Evolutionary conservation across 2,113 vertebrate species (phyloP).

Genomic region (Catharus fuscescens): DNA sequence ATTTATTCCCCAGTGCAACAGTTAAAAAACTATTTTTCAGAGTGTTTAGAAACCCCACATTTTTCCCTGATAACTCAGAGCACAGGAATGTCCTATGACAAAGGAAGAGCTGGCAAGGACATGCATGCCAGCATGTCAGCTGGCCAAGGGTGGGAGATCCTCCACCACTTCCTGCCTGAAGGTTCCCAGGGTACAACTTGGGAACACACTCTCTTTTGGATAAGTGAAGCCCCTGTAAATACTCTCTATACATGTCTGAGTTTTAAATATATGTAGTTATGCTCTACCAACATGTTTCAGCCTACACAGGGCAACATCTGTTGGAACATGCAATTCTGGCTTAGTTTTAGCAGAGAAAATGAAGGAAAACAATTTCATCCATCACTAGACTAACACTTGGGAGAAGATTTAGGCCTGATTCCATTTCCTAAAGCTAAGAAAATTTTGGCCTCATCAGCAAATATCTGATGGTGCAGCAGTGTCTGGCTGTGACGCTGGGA

Average conservation of each 20-base stretch:
- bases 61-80: constrained; percentile 51
- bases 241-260: not conserved
- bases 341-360: constrained; percentile 27
- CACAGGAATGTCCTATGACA: constrained; percentile 60
- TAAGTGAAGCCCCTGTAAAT: constrained; percentile 17
- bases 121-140: constrained; percentile 45
- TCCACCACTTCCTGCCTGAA: constrained; percentile 29
- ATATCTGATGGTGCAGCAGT: not conserved
- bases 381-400: constrained; percentile 15
- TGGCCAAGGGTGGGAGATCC: constrained; percentile 56
- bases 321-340: constrained; percentile 44
- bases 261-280: constrained; percentile 29
- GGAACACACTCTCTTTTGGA: constrained; percentile 45
- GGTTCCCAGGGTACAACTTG: constrained; percentile 49
- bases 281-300: constrained; percentile 44
- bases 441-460: not conserved
- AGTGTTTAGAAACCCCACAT: constrained; percentile 8
- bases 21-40: constrained; percentile 17
- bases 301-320: constrained; percentile 47
- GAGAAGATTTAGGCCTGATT: constrained; percentile 23
- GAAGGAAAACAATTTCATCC: constrained; percentile 49
- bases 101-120: constrained; percentile 31
- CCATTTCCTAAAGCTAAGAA: constrained; percentile 20
- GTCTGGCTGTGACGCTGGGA: not conserved
- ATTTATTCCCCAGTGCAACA: constrained; percentile 11